Conservation (phyloP, 2,888 invertebrate genomes). For the Hemicrepidius hirtus region DNA sequence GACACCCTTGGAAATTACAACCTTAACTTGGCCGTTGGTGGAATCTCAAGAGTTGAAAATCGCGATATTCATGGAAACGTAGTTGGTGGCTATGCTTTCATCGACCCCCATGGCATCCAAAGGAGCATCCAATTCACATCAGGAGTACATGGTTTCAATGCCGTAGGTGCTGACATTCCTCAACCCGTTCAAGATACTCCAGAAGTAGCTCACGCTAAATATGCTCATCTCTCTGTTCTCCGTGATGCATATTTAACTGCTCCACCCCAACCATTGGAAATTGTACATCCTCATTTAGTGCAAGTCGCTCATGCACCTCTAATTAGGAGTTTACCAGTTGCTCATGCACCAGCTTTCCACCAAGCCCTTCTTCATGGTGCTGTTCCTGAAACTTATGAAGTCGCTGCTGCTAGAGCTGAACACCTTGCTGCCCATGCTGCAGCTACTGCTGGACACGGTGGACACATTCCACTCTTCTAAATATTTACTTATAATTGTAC, state of each 20-base stretch:
- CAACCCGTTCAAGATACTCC: conserved; percentile 59
- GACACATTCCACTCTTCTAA: neutral
- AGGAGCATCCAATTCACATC: conserved; percentile 54
- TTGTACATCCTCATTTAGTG: conserved; percentile 20
- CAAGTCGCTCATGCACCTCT: conserved; percentile 41
- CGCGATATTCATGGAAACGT: conserved; percentile 55
- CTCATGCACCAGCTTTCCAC: conserved; percentile 8
- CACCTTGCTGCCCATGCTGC: conserved; percentile 52
- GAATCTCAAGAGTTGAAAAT: conserved; percentile 55
- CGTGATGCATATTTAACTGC: conserved; percentile 36
- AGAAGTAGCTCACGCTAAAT: conserved; percentile 60
- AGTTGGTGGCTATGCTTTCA: conserved; percentile 57
- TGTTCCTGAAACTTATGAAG: conserved; percentile 58
- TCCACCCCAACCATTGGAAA: conserved; percentile 13
- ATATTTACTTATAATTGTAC: neutral
- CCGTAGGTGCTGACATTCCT: conserved; percentile 55
- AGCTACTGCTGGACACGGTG: conserved; percentile 23
- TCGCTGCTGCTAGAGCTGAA: conserved; percentile 57
- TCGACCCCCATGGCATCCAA: conserved; percentile 56
- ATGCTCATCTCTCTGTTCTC: conserved; percentile 53
- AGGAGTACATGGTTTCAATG: conserved; percentile 55
- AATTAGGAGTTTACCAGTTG: neutral
- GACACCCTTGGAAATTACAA: conserved; percentile 59
- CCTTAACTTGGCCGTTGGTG: conserved; percentile 52
- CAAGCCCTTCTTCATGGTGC: conserved; percentile 11